Evolutionary conservation across 1,140 invertebrate genomes (phyloP).

Genomic region (Spodoptera frugiperda): DNA sequence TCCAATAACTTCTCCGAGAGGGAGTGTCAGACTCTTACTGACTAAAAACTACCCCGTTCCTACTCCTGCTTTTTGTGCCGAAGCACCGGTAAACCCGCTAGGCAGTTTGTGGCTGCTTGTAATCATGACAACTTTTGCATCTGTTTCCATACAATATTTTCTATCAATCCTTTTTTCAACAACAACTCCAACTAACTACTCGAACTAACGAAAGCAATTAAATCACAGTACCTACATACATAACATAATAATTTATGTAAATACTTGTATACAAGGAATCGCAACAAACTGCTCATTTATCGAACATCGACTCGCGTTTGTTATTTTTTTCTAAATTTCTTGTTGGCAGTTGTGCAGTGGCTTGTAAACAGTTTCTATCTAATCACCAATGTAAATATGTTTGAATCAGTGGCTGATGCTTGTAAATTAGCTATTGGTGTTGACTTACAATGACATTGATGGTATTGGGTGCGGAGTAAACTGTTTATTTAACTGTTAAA

Average conservation of each 20-base stretch:
- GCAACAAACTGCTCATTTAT: slow-evolving; percentile 32
- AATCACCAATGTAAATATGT: slow-evolving; percentile 61
- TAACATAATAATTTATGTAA: slow-evolving; percentile 37
- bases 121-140: too few relatives aligned
- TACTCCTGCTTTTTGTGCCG: too few relatives aligned
- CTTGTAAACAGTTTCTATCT: slow-evolving; percentile 54
- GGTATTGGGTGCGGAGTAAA: background rate
- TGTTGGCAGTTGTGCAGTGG: slow-evolving; percentile 13
- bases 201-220: slow-evolving; percentile 4
- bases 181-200: too few relatives aligned
- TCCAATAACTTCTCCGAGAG: too few relatives aligned
- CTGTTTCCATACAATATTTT: too few relatives aligned
- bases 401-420: slow-evolving; percentile 44
- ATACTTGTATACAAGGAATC: slow-evolving; percentile 44
- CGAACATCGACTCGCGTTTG: slow-evolving; percentile 31
- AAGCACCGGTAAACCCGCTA: too few relatives aligned
- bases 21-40: too few relatives aligned
- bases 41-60: too few relatives aligned
- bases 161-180: too few relatives aligned
- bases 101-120: too few relatives aligned
- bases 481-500: slow-evolving; percentile 7
- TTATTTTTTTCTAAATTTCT: slow-evolving; percentile 46
- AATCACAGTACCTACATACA: slow-evolving; percentile 1
- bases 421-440: slow-evolving; percentile 42
- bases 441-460: slow-evolving; percentile 50